Conservation (phyloP, 2,797 vertebrate genomes). For the Neostethus bicornis region DNA sequence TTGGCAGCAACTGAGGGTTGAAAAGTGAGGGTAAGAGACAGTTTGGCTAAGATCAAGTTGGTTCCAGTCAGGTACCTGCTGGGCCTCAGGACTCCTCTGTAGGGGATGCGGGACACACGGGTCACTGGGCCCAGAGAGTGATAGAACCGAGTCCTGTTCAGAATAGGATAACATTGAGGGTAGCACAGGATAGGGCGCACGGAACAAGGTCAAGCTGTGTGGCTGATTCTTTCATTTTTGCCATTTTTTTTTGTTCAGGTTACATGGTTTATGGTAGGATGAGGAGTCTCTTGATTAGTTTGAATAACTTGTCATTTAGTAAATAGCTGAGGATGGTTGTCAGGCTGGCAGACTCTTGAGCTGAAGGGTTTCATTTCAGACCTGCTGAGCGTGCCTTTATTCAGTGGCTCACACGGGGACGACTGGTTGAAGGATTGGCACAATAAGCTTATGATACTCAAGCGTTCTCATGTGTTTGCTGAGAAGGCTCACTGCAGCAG, state of each 20-base stretch:
- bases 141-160: slow-evolving; percentile 99
- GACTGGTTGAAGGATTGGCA: slow-evolving; percentile 24
- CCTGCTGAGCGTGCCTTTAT: slow-evolving; percentile 24
- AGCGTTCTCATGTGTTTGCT: slow-evolving; percentile 34
- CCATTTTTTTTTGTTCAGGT: slow-evolving; percentile 21
- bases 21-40: slow-evolving; percentile 59
- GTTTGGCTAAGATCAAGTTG: slow-evolving; percentile 67
- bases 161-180: slow-evolving; percentile 76
- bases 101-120: slow-evolving; percentile 96
- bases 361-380: slow-evolving; percentile 14
- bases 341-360: slow-evolving; percentile 20
- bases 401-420: slow-evolving; percentile 21
- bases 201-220: slow-evolving; percentile 66
- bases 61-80: slow-evolving; percentile 89
- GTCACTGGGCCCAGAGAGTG: slow-evolving; percentile 98
- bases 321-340: slow-evolving; percentile 31
- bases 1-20: slow-evolving; percentile 42
- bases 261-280: slow-evolving; percentile 49
- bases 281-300: slow-evolving; percentile 37
- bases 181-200: slow-evolving; percentile 67
- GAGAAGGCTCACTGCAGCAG: slow-evolving; percentile 23
- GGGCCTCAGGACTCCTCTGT: slow-evolving; percentile 95
- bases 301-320: slow-evolving; percentile 23
- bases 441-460: slow-evolving; percentile 32
- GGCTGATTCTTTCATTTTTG: slow-evolving; percentile 15